Base-by-base conservation (phyloP, 2,888 invertebrate species). In the Chrysolina americana region DNA sequence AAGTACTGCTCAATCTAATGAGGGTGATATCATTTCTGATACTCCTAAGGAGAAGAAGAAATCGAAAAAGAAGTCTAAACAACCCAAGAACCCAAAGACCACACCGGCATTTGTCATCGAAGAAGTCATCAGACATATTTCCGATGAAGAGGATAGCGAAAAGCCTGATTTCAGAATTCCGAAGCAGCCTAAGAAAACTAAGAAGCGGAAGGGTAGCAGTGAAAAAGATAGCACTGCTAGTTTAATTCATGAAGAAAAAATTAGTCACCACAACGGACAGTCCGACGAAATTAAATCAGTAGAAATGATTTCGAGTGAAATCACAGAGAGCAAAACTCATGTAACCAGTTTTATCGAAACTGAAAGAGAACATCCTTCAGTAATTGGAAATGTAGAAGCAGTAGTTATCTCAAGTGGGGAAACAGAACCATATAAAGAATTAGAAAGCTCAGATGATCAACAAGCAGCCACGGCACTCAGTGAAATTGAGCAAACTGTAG, bases 1-100 rank as follows among this genome's bases (percentile, higher is more conserved):
- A 19, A 53, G 2, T 5, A 21, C 11, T 53, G 13, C 5, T 15
- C 13, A 11, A 53, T 53, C 53, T 13, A 53, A 11, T 53, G 53
- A 21, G 10, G 28, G 53, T 10, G 59, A 19, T n/a, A 9, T 17
- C 17, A 17, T 13, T 10, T 17, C 41, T 1, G 48, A 48, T 1
- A 65, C 79, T 76, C 77, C 78, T 50, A 80, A 79, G 69, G 79
- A 80, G 68, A 75, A 77, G 17, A 82, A 80, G 65, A 81, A 82
- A 74, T 74, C 74, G 21, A 81, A 81, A 62, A 77, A 79, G n/a
- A 81, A 78, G 65, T 78, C 75, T 50, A 81, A 81, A 44, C 74
- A 77, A 62, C 44, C 71, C 15, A 76, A 78, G 66, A 74, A 77
- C 48, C 71, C 74, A 63, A 78, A 78, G 56, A 28, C 72, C 13